A percentile compares a stretch with the other conserved stretches of the same genome.
These are phyloP conservation scores for Phalangium opilio DNA, from an alignment of 2,888 invertebrate species.

Conservation along the genomic window DNA sequence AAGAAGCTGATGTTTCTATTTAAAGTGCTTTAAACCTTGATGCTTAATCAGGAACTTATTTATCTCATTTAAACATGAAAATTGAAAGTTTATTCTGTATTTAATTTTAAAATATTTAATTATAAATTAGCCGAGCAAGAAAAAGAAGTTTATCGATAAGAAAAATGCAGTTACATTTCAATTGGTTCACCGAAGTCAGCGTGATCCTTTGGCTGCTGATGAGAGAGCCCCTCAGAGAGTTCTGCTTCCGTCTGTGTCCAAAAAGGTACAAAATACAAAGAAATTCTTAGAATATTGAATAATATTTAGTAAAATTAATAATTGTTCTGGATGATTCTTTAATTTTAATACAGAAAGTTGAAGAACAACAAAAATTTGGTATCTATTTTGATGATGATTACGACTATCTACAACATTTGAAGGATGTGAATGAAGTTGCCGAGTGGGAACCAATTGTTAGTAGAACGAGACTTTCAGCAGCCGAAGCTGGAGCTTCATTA, in stretches of 20 bases:
- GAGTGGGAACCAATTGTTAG: background rate
- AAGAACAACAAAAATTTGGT: constrained; percentile 72
- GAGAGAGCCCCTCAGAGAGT: constrained; percentile 78
- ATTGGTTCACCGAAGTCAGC: constrained; percentile 81
- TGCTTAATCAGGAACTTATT: too few species aligned
- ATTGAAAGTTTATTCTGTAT: too few species aligned
- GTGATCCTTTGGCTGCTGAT: constrained; percentile 76
- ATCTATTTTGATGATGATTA: constrained; percentile 89
- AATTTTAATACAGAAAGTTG: constrained; percentile 38
- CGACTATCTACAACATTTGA: constrained; percentile 79
- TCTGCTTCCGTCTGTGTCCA: constrained; percentile 31
- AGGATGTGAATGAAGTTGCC: background rate
- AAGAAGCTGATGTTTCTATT: too few species aligned
- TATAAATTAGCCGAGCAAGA: constrained; percentile 34
- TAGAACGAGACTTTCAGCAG: background rate
- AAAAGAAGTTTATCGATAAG: constrained; percentile 74
- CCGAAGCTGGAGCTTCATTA: background rate
- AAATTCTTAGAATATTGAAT: too few species aligned
- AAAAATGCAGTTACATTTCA: constrained; percentile 82
- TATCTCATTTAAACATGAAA: too few species aligned
- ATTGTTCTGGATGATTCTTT: too few species aligned
- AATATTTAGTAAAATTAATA: too few species aligned
- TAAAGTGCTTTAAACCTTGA: too few species aligned
- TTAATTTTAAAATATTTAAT: too few species aligned
- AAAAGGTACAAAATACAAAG: background rate